Conservation (phyloP, 2,797 vertebrate species). For the Darevskia nairensis region DNA sequence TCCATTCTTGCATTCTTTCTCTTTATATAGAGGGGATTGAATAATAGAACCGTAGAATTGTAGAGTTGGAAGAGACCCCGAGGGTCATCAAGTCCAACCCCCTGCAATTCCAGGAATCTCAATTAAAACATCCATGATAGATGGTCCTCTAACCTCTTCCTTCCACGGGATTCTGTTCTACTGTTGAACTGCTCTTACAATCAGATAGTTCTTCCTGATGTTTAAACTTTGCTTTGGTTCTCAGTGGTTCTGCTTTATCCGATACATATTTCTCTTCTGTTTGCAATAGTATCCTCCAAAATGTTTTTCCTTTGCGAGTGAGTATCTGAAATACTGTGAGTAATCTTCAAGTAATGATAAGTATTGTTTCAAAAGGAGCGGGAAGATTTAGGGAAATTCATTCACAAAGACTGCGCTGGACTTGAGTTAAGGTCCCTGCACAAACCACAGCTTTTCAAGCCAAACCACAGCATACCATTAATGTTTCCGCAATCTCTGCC, state of each 20-base stretch:
- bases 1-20: neutral
- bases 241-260: neutral
- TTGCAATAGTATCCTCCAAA: neutral
- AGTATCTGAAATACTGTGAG: slow-evolving; percentile 1
- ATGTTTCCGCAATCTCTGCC: slow-evolving; percentile 33
- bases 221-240: too few species aligned
- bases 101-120: too few species aligned
- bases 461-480: slow-evolving; percentile 24
- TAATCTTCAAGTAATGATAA: slow-evolving; percentile 14
- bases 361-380: slow-evolving; percentile 17
- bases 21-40: neutral
- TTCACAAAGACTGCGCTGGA: slow-evolving; percentile 14
- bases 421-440: slow-evolving; percentile 16
- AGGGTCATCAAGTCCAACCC: too few species aligned
- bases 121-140: too few species aligned
- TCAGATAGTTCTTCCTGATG: too few species aligned
- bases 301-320: neutral
- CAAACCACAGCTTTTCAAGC: slow-evolving; percentile 19
- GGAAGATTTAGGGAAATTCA: slow-evolving; percentile 7
- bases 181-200: too few species aligned
- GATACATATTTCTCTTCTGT: neutral
- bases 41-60: too few species aligned
- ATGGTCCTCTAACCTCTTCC: too few species aligned
- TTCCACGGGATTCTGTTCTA: too few species aligned
- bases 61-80: too few species aligned